Evolutionary conservation across 2,113 vertebrate genomes (phyloP).

Genomic region (Bolborhynchus lineola): DNA sequence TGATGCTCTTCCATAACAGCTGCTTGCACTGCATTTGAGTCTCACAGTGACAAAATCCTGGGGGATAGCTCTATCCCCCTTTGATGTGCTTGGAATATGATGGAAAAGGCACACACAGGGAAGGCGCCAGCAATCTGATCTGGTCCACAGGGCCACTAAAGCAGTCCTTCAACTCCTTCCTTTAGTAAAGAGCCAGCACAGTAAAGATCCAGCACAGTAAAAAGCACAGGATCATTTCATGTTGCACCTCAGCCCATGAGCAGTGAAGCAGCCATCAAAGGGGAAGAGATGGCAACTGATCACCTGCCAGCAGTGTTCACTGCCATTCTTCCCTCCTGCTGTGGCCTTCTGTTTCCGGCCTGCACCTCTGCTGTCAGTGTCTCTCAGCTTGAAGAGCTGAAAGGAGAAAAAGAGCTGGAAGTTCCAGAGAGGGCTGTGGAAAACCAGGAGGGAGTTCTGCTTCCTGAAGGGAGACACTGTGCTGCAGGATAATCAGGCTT

Average conservation of each 20-base stretch:
- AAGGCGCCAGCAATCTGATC: neutral
- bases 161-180: neutral
- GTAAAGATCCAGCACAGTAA: neutral
- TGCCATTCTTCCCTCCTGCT: neutral
- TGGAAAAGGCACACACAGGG: neutral
- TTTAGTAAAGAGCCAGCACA: neutral
- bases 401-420: neutral
- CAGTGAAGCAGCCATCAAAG: neutral
- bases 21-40: neutral
- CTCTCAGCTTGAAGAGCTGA: neutral
- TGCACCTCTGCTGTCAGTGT: neutral
- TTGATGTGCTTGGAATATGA: neutral
- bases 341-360: neutral
- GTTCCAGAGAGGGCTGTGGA: neutral
- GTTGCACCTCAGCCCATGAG: neutral
- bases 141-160: neutral
- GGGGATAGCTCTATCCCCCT: neutral
- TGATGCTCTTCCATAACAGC: neutral
- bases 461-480: fast-evolving
- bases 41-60: no score
- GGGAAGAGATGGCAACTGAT: neutral
- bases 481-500: neutral
- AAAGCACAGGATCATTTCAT: neutral
- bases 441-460: neutral
- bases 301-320: neutral